Percentiles rank a stretch among this genome's conserved stretches.
phyloP scores from a whole-genome alignment of 2,797 vertebrate species.

The Scolopax rusticola region DNA sequence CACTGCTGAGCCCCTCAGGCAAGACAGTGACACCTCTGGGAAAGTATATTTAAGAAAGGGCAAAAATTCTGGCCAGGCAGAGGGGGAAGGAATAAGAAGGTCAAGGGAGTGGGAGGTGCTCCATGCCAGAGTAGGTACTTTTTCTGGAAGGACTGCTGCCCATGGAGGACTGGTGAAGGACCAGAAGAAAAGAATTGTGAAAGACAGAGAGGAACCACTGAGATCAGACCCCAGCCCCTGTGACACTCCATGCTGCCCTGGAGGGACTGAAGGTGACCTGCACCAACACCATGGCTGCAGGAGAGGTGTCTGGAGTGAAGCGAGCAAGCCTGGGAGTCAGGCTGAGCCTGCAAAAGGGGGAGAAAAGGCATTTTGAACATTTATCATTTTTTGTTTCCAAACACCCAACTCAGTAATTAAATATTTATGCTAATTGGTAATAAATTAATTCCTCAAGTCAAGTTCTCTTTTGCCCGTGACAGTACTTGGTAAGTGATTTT shows the following conservation, averaged over 20 bases:
- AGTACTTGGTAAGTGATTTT: neutral
- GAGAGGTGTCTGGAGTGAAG: neutral
- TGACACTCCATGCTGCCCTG: neutral
- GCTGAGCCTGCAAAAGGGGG: neutral
- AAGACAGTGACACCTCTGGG: neutral
- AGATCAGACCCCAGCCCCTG: neutral
- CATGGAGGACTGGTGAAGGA: neutral
- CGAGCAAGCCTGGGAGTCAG: neutral
- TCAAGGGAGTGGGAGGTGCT: neutral
- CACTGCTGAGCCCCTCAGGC: neutral
- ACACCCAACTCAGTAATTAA: neutral
- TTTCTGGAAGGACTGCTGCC: neutral
- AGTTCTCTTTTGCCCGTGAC: neutral
- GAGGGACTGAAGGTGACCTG: neutral
- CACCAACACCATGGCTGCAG: fast-evolving
- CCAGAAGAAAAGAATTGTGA: neutral
- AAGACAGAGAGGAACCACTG: neutral
- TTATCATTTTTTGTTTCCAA: neutral
- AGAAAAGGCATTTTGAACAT: neutral
- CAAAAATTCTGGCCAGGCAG: neutral
- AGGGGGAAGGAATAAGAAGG: neutral
- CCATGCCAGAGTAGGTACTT: neutral
- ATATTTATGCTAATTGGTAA: neutral
- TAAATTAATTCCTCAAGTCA: neutral
- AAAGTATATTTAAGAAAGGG: neutral